Evolutionary conservation across 1,140 invertebrate genomes (phyloP), one percentile per base, ranked within the genome.

Genomic region (Bradynema listronoti): DNA sequence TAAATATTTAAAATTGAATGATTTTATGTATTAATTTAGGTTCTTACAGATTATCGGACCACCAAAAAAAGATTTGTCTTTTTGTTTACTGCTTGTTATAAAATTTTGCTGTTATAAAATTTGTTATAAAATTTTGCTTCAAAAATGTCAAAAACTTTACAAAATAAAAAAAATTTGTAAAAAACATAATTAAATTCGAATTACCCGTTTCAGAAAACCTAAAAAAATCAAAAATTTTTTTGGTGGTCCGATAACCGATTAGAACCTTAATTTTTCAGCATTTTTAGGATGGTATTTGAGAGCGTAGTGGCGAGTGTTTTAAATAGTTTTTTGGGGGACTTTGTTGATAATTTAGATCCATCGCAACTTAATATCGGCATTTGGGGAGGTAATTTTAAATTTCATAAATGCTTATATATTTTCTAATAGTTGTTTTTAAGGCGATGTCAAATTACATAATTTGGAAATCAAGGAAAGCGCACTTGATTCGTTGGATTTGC

Each of bases 241-340:
- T n/a, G n/a, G n/a, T n/a, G n/a, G n/a, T n/a, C n/a, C n/a, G n/a
- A n/a, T n/a, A n/a, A n/a, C n/a, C n/a, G n/a, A n/a, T n/a, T n/a
- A n/a, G n/a, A n/a, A n/a, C n/a, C n/a, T n/a, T n/a, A n/a, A n/a
- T n/a, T n/a, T n/a, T n/a, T n/a, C n/a, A n/a, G n/a, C n/a, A n/a
- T n/a, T n/a, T n/a, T n/a, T n/a, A n/a, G n/a, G n/a, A 96, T 96
- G 92, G 92, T 97, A 68, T 95, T 97, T 78, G 91, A 96, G 83
- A 87, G 87, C 19, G 82, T 96, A 51, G 86, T 95, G 22, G 85
- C 86, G 9, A 89, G 93, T 80, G 82, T 96, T 22, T 81, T 96
- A 43, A 96, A 96, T 80, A 86, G 88, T 78, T 88, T 90, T 79
- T 82, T 97, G 2, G 91, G 91, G 42, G 86, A 90, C 77, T 97